Base-by-base conservation (phyloP, 2,797 vertebrate species). In the Setipinna tenuifilis region DNA sequence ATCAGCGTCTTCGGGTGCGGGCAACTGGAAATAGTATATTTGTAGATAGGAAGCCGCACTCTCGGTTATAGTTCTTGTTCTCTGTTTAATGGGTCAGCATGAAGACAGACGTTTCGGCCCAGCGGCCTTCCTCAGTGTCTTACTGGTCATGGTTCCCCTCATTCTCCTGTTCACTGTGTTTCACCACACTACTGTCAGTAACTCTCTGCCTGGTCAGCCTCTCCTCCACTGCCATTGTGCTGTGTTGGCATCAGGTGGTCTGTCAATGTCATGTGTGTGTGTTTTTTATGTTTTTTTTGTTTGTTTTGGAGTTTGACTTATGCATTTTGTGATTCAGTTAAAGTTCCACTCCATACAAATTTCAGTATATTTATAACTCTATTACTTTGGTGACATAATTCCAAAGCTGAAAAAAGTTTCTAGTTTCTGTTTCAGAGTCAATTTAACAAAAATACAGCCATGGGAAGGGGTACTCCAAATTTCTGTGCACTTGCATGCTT, bases 271-370 rank as follows among this genome's bases (percentile, higher is more conserved):
- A 71, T 71, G 14, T 35, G 65, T 35, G 28, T 31, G 14, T 31
- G 4, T 1, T 31, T 9, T 0, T 21, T 31, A 14, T 71, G 3
- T 0, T 16, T 31, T 71, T 65, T 14, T 28, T 23, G 28, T 10
- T 25, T 28, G 9, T 71, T 23, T 25, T 12, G 28, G 12, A 4
- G 31, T 5, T 14, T 71, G 25, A 71, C 11, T 16, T 16, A 71
- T 16, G 12, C 10, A 10, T 59, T 21, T 19, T 41, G 17, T 21
- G 71, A 16, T 5, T 78, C 31, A 71, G 71, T 78, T 78, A 44
- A 78, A 78, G 71, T 78, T 78, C 71, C 71, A 78, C 71, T 78
- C 71, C 71, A 78, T 31, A 17, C 31, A 17, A 31, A 71, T 71
- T 16, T 31, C 12, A 31, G 17, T 71, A 71, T 23, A 16, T 25